Percentiles rank a stretch among this genome's conserved stretches.
Evolutionary conservation across 2,113 vertebrate genomes (phyloP).

Genomic region (Callipepla californica): DNA sequence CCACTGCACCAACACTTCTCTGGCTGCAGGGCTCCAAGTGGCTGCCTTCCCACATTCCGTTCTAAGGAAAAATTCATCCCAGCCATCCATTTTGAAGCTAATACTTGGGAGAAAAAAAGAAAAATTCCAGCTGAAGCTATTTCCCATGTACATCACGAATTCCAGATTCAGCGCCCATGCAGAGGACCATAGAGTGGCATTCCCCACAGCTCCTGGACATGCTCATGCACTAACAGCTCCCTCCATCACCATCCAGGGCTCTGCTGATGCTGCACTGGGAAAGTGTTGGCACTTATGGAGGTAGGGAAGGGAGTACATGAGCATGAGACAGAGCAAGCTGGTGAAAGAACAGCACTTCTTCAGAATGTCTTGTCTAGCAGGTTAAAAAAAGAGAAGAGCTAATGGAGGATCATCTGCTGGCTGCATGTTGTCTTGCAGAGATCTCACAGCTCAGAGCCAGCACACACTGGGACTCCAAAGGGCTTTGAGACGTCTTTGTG

Average conservation of each 20-base stretch:
- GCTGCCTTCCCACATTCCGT: not conserved
- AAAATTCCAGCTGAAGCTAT: not conserved
- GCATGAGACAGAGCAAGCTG: not conserved
- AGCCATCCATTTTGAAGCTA: not conserved
- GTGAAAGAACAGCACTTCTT: not conserved
- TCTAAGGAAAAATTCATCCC: not conserved
- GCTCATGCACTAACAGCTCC: accelerated
- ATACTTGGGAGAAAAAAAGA: not conserved
- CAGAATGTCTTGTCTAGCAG: not conserved
- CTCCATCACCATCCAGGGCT: accelerated
- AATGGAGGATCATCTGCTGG: not conserved
- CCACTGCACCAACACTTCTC: not conserved
- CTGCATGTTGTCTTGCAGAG: not conserved
- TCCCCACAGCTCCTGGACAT: not conserved
- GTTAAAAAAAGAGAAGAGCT: not conserved
- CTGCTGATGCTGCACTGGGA: not conserved
- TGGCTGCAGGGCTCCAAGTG: not conserved
- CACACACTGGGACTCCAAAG: not conserved
- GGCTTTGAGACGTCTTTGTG: not conserved
- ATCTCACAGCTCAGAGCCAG: not conserved
- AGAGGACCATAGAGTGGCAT: not conserved
- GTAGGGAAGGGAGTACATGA: not conserved
- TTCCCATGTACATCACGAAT: not conserved
- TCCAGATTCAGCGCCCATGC: not conserved
- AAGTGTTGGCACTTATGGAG: not conserved